Evolutionary conservation across 1,140 invertebrate species (phyloP), one percentile per base, ranked within the genome.

Genomic region (Monomorium pharaonis): DNA sequence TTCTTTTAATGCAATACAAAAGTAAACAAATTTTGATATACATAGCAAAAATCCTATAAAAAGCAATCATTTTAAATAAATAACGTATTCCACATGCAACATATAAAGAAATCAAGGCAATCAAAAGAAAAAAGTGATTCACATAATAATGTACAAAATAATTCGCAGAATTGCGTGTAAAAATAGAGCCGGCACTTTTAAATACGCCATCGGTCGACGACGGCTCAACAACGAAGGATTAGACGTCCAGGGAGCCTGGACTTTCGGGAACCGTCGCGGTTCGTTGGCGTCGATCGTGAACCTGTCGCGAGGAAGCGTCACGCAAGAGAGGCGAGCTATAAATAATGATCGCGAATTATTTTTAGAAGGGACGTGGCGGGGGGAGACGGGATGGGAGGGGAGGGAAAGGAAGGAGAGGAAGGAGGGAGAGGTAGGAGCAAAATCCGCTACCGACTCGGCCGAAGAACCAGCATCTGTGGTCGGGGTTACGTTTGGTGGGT

Each of bases 331-430:
- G 3, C 51, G 54, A n/a, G 62, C 83, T 89, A 91, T 88, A 90
- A 92, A 90, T 91, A 91, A 90, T 86, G 84, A 87, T 88, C 62
- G 84, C 60, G 80, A 87, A 91, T 90, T 91, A 90, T 90, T 91
- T 92, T 92, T 89, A 90, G 56, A 60, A 24, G 60, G 60, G 37
- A 81, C 42, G 58, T 47, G n/a, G 14, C 62, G 21, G 18, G n/a
- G 21, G n/a, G 10, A 37, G n/a, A 44, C n/a, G 21, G 27, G 65
- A 77, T 0, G 6, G 58, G 24, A 37, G 2, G 5, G 12, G 14
- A 65, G n/a, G 5, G 21, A 21, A 10, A 54, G 12, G 7, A 12
- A 44, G 18, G 24, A 14, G 33, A 21, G 74, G 24, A 42, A 18
- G 42, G 44, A 18, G 10, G 33, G 21, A 58, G 44, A 76, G 24